These are phyloP conservation scores for Drymodes brunneopygia DNA, from an alignment of 2,113 vertebrate species.

Conservation along the genomic window DNA sequence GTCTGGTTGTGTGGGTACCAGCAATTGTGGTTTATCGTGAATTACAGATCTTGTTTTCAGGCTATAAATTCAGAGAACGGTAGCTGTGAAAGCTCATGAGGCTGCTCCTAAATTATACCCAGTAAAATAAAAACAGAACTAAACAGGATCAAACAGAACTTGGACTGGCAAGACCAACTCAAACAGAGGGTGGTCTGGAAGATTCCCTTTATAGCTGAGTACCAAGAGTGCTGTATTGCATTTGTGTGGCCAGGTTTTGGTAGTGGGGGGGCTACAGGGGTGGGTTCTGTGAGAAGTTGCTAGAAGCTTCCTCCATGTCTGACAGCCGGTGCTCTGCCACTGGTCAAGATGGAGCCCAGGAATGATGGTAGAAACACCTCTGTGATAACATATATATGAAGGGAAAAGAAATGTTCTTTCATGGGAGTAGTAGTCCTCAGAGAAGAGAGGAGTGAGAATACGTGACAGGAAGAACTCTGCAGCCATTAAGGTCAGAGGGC, in stretches of 20 bases:
- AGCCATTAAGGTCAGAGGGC: not conserved
- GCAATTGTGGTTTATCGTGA: not conserved
- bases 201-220: not conserved
- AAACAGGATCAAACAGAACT: not conserved
- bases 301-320: not conserved
- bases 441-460: not conserved
- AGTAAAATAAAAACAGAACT: not conserved
- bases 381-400: not conserved
- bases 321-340: not conserved
- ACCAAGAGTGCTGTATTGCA: not conserved
- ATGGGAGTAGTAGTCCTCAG: not conserved
- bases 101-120: not conserved
- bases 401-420: not conserved
- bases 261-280: not conserved
- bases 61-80: not conserved
- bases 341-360: not conserved
- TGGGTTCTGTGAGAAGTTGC: not conserved
- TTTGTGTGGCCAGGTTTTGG: not conserved
- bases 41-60: not conserved
- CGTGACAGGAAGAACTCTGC: not conserved
- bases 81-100: not conserved
- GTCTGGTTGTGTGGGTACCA: not conserved
- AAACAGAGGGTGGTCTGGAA: not conserved
- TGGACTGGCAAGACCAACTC: not conserved
- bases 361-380: not conserved